These are phyloP conservation scores for Suillia variegata DNA, from an alignment of 2,888 invertebrate species.

Conservation along the genomic window DNA sequence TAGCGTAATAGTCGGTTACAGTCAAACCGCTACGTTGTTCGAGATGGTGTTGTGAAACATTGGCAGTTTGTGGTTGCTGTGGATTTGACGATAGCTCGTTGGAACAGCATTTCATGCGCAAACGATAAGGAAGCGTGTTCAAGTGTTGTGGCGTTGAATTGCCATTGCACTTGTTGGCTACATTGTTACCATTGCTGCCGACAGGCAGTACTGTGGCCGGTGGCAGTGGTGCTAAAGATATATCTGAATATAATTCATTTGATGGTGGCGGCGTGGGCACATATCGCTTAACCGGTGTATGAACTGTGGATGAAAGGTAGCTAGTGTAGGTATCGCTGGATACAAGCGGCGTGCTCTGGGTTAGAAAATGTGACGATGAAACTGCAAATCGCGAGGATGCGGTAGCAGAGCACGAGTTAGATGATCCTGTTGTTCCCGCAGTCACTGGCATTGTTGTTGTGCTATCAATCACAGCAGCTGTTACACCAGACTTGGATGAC, in stretches of 20 bases:
- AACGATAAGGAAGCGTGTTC: slow-evolving; percentile 51
- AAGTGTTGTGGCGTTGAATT: slow-evolving; percentile 33
- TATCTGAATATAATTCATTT: slow-evolving; percentile 46
- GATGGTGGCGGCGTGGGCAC: slow-evolving; percentile 60
- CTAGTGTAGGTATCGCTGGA: slow-evolving; percentile 53
- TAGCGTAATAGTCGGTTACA: slow-evolving; percentile 42
- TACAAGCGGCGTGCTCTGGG: slow-evolving; percentile 46
- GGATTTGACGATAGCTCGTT: slow-evolving; percentile 22
- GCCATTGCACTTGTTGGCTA: not conserved
- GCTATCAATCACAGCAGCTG: slow-evolving; percentile 27
- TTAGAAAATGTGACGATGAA: slow-evolving; percentile 43
- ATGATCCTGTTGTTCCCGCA: too few species aligned
- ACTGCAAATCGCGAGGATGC: slow-evolving; percentile 36
- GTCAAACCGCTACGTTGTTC: slow-evolving; percentile 18
- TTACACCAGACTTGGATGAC: slow-evolving; percentile 19
- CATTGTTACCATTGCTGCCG: slow-evolving; percentile 19
- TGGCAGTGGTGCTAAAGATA: slow-evolving; percentile 17
- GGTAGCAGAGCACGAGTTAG: too few species aligned
- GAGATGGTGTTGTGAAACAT: slow-evolving; percentile 27
- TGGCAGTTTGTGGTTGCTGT: slow-evolving; percentile 21
- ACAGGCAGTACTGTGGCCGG: slow-evolving; percentile 18
- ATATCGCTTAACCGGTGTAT: slow-evolving; percentile 61
- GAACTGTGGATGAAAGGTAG: slow-evolving; percentile 59
- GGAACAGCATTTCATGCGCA: slow-evolving; percentile 57
- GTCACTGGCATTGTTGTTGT: not conserved